These are phyloP conservation scores for Microtus richardsoni DNA, from an alignment of 2,113 vertebrate genomes.

Conservation along the genomic window DNA sequence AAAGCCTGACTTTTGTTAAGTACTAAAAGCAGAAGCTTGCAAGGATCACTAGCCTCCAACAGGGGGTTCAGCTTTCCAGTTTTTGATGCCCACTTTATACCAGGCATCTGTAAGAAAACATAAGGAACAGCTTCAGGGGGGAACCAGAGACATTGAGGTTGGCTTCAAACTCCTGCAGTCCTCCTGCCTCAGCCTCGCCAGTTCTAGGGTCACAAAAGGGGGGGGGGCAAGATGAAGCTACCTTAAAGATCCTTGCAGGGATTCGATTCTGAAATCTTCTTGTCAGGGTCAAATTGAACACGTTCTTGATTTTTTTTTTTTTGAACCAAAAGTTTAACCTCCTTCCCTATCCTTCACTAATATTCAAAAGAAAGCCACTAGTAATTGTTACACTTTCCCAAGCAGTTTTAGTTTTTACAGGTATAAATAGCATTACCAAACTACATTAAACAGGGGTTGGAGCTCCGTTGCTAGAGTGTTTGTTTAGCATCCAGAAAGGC, in stretches of 20 bases:
- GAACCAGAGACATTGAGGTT: neutral
- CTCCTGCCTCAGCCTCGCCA: neutral
- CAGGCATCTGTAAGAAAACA: neutral
- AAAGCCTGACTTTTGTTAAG: neutral
- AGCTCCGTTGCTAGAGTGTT: neutral
- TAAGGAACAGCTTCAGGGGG: neutral
- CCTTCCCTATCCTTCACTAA: neutral
- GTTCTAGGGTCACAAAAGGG: neutral
- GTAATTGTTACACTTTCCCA: neutral
- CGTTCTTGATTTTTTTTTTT: conserved; percentile 1
- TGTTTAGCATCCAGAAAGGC: neutral
- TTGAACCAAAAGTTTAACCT: neutral
- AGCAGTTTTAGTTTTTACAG: neutral
- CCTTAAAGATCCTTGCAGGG: neutral
- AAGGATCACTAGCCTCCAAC: neutral
- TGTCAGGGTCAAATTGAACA: neutral
- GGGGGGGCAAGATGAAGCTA: neutral
- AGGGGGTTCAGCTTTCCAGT: neutral
- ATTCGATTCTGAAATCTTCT: neutral
- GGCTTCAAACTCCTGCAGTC: neutral
- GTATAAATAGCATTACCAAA: conserved; percentile 16
- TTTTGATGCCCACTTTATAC: neutral
- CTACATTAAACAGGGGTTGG: neutral
- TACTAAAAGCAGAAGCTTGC: neutral
- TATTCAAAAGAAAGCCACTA: neutral